Percentiles rank a stretch among this genome's conserved stretches.
Evolutionary conservation across 1,140 invertebrate genomes (phyloP).

Genomic region (Aphaenogaster ashmeadi): DNA sequence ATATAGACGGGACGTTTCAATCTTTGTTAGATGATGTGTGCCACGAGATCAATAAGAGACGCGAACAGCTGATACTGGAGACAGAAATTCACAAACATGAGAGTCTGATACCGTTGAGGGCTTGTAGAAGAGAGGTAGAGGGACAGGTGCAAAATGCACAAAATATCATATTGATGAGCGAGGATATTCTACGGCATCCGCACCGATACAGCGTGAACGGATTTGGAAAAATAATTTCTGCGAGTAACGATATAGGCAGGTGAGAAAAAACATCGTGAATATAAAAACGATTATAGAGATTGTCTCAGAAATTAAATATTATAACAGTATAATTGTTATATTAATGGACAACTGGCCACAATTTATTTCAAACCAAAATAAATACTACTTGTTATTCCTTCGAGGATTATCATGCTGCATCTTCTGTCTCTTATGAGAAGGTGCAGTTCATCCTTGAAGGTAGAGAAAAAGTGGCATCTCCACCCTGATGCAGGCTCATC

Average conservation of each 20-base stretch:
- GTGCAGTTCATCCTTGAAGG: conserved; percentile 56
- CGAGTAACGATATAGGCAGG: conserved; percentile 50
- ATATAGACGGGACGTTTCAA: conserved; percentile 74
- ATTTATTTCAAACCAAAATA: too few species aligned
- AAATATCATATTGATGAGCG: conserved; percentile 60
- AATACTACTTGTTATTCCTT: conserved; percentile 30
- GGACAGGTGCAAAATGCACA: conserved; percentile 68
- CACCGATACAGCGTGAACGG: conserved; percentile 55
- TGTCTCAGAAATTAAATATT: not conserved
- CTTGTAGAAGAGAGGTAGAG: conserved; percentile 75
- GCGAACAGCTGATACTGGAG: conserved; percentile 74
- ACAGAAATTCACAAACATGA: conserved; percentile 74
- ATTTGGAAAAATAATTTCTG: conserved; percentile 39
- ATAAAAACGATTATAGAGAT: conserved; percentile 11
- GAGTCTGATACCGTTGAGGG: conserved; percentile 72
- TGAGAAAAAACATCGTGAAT: not conserved
- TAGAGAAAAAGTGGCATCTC: conserved; percentile 56
- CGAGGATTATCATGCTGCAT: conserved; percentile 22
- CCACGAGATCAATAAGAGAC: conserved; percentile 73
- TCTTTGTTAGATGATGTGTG: conserved; percentile 68
- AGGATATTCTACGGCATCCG: conserved; percentile 57
- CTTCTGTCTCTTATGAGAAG: not conserved
- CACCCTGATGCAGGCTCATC: conserved; percentile 20
- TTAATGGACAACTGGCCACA: too few species aligned
- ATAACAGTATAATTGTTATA: not conserved